A percentile compares a stretch with the other conserved stretches of the same genome.
phyloP scores from a whole-genome alignment of 2,797 vertebrate genomes.

The Gallinago solitaria region DNA sequence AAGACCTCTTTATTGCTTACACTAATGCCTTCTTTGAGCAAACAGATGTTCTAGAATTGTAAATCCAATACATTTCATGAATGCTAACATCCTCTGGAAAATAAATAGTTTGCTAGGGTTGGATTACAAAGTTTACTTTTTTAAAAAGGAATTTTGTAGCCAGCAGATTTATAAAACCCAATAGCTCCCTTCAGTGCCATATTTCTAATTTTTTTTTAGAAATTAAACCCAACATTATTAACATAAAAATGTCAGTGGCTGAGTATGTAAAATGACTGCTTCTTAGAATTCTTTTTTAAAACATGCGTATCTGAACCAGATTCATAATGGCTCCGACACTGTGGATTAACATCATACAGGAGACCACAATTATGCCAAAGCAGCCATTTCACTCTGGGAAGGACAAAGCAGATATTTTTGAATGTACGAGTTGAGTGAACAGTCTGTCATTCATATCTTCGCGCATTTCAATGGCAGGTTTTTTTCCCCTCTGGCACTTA shows the following conservation, averaged over 20 bases:
- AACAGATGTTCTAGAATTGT: conserved; percentile 49
- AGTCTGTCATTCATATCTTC: conserved; percentile 57
- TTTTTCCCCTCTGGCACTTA: conserved; percentile 57
- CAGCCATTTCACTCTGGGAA: conserved; percentile 41
- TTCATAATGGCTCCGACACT: conserved; percentile 25
- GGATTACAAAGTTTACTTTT: neutral
- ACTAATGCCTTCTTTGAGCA: neutral
- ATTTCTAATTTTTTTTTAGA: neutral
- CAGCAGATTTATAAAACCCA: neutral
- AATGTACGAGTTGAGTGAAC: conserved; percentile 51
- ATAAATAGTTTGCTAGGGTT: neutral
- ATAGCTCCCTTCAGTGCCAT: neutral
- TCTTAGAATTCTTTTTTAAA: conserved; percentile 5
- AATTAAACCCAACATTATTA: conserved; percentile 12
- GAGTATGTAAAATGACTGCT: neutral
- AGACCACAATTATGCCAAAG: conserved; percentile 40
- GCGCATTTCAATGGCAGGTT: conserved; percentile 54
- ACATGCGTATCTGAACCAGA: conserved; percentile 30
- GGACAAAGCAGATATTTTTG: conserved; percentile 59
- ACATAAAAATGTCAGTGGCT: neutral
- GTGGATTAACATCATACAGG: conserved; percentile 14
- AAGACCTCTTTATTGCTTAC: conserved; percentile 1
- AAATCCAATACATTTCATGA: conserved; percentile 17
- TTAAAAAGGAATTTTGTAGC: conserved; percentile 1
- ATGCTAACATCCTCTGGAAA: conserved; percentile 38